Evolutionary conservation across 2,797 vertebrate genomes (phyloP).

Genomic region (Melanotaenia maccullochi): DNA sequence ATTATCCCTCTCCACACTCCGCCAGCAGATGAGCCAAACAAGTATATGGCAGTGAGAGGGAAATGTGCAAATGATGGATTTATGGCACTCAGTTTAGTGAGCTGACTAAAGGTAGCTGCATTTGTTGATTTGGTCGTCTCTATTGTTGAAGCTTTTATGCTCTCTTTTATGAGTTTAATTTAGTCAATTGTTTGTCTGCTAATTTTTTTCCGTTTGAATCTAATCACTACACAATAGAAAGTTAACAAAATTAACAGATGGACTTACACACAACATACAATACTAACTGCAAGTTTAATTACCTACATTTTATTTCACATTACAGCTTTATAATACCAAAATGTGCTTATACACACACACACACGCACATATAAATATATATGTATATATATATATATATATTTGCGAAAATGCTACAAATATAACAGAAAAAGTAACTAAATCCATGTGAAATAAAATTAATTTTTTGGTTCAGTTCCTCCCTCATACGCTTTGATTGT

Average conservation of each 20-base stretch:
- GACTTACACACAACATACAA: too few relatives aligned
- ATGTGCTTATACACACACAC: too few relatives aligned
- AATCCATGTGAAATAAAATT: background rate
- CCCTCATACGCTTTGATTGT: background rate
- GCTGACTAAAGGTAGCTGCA: constrained; percentile 23
- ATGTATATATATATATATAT: too few relatives aligned
- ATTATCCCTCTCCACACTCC: constrained; percentile 91
- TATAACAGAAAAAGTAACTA: background rate
- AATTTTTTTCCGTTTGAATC: background rate
- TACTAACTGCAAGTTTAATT: too few relatives aligned
- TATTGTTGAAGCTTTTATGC: constrained; percentile 14
- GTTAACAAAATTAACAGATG: background rate
- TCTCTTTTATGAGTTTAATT: constrained; percentile 6
- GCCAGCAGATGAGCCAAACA: constrained; percentile 72
- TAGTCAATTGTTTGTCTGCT: background rate
- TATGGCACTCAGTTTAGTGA: constrained; percentile 38
- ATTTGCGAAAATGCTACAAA: too few relatives aligned
- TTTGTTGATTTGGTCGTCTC: constrained; percentile 8
- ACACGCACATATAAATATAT: too few relatives aligned
- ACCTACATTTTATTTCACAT: too few relatives aligned
- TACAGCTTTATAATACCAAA: too few relatives aligned
- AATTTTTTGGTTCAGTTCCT: background rate
- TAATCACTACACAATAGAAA: background rate
- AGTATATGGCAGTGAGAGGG: constrained; percentile 56
- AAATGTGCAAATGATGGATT: constrained; percentile 55